Base-by-base conservation (phyloP, 2,888 invertebrate genomes). In the Pristionchus japonicus region DNA sequence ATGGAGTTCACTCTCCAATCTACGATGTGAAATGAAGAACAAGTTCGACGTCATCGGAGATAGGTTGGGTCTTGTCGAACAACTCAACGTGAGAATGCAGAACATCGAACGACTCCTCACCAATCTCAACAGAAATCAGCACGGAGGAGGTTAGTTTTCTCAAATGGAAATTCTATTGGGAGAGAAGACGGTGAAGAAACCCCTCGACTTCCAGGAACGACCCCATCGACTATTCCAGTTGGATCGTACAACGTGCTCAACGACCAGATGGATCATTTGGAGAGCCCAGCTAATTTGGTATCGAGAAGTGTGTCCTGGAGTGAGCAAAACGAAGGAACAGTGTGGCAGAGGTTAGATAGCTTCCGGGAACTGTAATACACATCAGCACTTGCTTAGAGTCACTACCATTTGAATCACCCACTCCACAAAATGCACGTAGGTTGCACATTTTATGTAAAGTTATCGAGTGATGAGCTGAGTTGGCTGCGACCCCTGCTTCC, bases 31-130 rank as follows among this genome's bases (percentile, higher is more conserved):
- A 77, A 91, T 92, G 91, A 90, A 91, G 83, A 90, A 89, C 88
- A 91, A 91, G 86, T 92, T 92, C 77, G 91, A 92, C 23, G 88
- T 89, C 31, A 91, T 92, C 52, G 91, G 90, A 23, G 92, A 92
- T 61, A 88, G 91, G 27, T 88, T 92, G 27, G 88, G 88, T n/a
- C 89, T 91, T 20, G 90, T 92, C 9, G 92, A 92, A 27, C 89
- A 89, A 70, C 91, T 92, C 82, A 90, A 91, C 52, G 87, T 61
- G 31, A 88, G 91, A 15, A 84, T 90, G 82, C 67, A 84, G 31
- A 88, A 89, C 67, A 74, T 90, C 67, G 90, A 90, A 70, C 64
- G 87, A n/a, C 52, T 90, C 27, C 87, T 90, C 13, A n/a, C 47
- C 17, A 57, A 74, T n/a, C 77, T 88, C 27, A 77, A 77, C 17